A percentile compares a stretch with the other conserved stretches of the same genome.
Conservation (phyloP, 2,797 vertebrate species). For the Phyllotis vaccarum region DNA sequence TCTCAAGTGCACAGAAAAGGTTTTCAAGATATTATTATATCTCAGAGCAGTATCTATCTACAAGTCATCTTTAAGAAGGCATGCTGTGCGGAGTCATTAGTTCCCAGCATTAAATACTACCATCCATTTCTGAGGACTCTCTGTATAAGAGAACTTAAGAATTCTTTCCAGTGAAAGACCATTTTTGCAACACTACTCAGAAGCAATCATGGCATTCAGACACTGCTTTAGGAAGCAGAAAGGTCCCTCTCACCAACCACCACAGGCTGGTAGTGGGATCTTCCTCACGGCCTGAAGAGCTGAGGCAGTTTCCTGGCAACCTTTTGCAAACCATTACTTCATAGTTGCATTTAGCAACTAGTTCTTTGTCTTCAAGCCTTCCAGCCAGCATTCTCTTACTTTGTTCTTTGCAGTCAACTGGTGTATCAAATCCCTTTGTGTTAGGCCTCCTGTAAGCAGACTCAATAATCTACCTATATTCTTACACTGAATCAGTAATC, state of each 20-base stretch:
- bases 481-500: slow-evolving; percentile 29
- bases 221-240: background rate
- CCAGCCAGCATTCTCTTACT: background rate
- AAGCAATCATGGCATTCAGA: background rate
- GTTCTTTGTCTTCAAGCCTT: background rate
- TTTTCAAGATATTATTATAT: background rate
- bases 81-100: background rate
- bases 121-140: slow-evolving; percentile 1
- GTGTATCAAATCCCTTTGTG: background rate
- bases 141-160: background rate
- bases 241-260: background rate
- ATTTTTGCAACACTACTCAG: background rate
- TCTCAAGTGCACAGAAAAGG: background rate
- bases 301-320: background rate
- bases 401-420: background rate
- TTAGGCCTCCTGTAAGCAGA: background rate
- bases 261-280: background rate
- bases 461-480: slow-evolving; percentile 10
- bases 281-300: background rate
- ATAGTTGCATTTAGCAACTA: background rate
- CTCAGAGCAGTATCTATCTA: background rate
- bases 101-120: background rate
- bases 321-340: slow-evolving; percentile 36
- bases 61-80: slow-evolving; percentile 13
- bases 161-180: slow-evolving; percentile 32